Base-by-base conservation (phyloP, 2,113 vertebrate species). In the Aldabrachelys gigantea region DNA sequence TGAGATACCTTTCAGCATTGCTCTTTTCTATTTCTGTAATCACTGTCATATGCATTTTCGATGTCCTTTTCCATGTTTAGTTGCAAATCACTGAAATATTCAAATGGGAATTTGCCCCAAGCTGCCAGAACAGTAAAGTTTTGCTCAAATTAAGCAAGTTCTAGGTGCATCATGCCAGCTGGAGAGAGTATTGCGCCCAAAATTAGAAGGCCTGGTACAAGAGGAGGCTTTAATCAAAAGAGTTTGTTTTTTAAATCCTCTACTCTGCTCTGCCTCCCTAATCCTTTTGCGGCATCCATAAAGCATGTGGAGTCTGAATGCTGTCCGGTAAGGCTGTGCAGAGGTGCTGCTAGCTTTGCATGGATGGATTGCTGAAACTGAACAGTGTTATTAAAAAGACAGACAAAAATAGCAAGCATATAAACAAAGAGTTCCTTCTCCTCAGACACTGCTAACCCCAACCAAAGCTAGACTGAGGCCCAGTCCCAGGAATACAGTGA, bases 241-340 rank as follows among this genome's bases (percentile, higher is more conserved):
- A 2, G 27, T 69, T 35, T 56, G 22, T 53, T 76, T 29, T 35
- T 22, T 35, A 44, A 56, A 53, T 79, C 41, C 29, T 47, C 25
- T 47, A 13, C 13, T 69, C 65, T 53, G 50, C 78, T 88, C 57
- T 44, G 44, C 44, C 59, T 38, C 35, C n/a, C 38, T 62, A 27
- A 82, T 82, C 49, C 22, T 69, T 50, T 29, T 44, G 25, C 31
- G 41, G 49, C 35, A 2, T 31, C 90, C 89, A 2, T 17, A 93
- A 84, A 80, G 0, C 0, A 2, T 44, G 47, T 0, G 0, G 84
- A 56, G n/a, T 44, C n/a, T 80, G 41, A 79, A 79, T 7, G 52
- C 3, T 24, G 0, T 1, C 21, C 17, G 25, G 17, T 13, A 1
- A 79, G n/a, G n/a, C 2, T 44, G 84, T 3, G 0, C 25, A 81